Evolutionary conservation across 2,113 vertebrate genomes (phyloP).

Genomic region (Cinclus cinclus): DNA sequence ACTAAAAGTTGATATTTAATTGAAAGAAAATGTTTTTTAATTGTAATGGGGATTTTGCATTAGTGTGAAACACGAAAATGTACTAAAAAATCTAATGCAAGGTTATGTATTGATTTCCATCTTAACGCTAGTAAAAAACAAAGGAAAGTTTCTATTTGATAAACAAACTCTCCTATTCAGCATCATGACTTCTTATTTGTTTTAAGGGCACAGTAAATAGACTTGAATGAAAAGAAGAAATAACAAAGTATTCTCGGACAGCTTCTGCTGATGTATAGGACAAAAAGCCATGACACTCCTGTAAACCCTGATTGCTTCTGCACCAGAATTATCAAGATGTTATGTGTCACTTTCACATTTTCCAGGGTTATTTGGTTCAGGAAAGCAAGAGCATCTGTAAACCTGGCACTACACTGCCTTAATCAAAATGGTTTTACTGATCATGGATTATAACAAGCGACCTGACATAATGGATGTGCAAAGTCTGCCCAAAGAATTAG

Average conservation of each 20-base stretch:
- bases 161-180: background rate
- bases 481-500: constrained; percentile 51
- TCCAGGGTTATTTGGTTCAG: constrained; percentile 24
- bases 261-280: background rate
- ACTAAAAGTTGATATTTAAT: constrained; percentile 75
- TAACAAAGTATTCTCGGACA: background rate
- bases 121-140: background rate
- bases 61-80: constrained; percentile 47
- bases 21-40: constrained; percentile 74
- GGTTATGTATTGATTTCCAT: constrained; percentile 1
- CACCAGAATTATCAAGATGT: constrained; percentile 28
- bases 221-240: background rate
- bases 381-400: constrained; percentile 43
- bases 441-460: constrained; percentile 41
- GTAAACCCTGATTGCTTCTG: background rate
- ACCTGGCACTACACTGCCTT: background rate
- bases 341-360: background rate
- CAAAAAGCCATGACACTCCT: constrained; percentile 9
- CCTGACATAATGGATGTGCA: constrained; percentile 33
- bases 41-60: constrained; percentile 64
- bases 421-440: constrained; percentile 65
- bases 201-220: background rate
- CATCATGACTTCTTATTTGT: background rate
- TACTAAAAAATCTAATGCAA: constrained; percentile 22
- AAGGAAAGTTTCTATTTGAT: background rate